Percentiles rank a stretch among this genome's conserved stretches.
phyloP scores from a whole-genome alignment of 2,888 invertebrate species.

The Gryllus longicercus region DNA sequence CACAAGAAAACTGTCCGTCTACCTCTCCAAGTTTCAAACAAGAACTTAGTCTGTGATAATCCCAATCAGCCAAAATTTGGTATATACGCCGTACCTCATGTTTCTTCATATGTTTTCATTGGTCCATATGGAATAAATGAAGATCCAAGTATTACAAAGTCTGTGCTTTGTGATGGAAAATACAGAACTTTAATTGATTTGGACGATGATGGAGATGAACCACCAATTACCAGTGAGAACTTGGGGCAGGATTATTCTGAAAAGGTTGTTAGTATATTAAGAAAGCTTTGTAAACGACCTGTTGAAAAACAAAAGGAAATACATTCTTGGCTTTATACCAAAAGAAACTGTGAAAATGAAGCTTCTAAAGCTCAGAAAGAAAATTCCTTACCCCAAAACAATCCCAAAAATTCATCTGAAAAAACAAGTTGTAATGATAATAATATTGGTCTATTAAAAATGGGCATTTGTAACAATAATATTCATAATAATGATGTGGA shows the following conservation, averaged over 20 bases:
- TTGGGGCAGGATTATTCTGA: background rate
- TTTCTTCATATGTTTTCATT: conserved; percentile 45
- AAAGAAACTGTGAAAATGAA: background rate
- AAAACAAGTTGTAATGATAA: no score
- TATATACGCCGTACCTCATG: conserved; percentile 45
- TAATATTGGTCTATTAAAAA: no score
- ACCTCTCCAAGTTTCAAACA: background rate
- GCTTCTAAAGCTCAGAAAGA: no score
- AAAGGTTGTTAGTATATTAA: background rate
- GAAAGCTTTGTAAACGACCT: background rate
- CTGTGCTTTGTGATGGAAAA: background rate
- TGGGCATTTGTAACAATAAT: no score
- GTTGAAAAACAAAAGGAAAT: background rate
- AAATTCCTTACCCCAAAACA: no score
- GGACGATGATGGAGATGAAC: background rate
- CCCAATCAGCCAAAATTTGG: conserved; percentile 42
- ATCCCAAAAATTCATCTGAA: no score
- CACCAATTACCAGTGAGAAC: background rate
- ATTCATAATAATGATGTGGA: no score
- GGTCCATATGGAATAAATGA: conserved; percentile 45
- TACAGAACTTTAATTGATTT: background rate
- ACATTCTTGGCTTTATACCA: background rate
- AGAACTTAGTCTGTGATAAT: background rate
- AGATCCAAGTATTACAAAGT: conserved; percentile 39
- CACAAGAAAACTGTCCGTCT: conserved; percentile 53